Conservation (phyloP, 2,113 vertebrate species). For the Menidia beryllina region DNA sequence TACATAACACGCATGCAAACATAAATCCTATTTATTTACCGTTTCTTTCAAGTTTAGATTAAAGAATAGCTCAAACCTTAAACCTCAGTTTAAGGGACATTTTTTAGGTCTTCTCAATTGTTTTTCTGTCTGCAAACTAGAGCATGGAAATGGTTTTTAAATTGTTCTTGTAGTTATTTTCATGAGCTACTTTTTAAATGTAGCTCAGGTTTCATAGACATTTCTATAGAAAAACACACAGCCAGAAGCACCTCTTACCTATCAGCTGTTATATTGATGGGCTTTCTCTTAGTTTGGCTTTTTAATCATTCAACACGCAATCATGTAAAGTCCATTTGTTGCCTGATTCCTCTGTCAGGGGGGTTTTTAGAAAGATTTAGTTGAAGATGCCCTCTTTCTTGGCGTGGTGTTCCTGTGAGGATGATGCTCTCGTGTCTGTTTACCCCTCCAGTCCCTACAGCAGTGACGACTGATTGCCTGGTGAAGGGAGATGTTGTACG, state of each 20-base stretch:
- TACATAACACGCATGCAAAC: conserved; percentile 19
- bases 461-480: conserved; percentile 46
- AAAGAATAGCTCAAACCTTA: conserved; percentile 11
- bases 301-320: conserved; percentile 66
- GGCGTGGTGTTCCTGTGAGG: conserved; percentile 42
- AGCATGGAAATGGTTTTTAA: conserved; percentile 1
- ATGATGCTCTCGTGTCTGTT: conserved; percentile 62
- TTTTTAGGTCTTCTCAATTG: not conserved
- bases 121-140: conserved; percentile 14
- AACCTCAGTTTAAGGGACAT: conserved; percentile 1
- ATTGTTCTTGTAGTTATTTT: conserved; percentile 16
- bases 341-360: conserved; percentile 54
- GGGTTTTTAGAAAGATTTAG: conserved; percentile 58
- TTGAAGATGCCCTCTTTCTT: conserved; percentile 33
- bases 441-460: conserved; percentile 61
- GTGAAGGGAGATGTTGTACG: conserved; percentile 44
- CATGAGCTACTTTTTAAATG: conserved; percentile 16
- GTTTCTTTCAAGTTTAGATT: conserved; percentile 27
- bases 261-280: conserved; percentile 25
- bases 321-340: conserved; percentile 63
- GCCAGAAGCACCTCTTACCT: conserved; percentile 19
- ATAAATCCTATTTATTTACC: conserved; percentile 10
- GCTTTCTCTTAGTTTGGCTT: conserved; percentile 43
- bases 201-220: conserved; percentile 19
- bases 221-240: conserved; percentile 15